A percentile compares a stretch with the other conserved stretches of the same genome.
phyloP scores from a whole-genome alignment of 2,888 invertebrate genomes.

The Euproctis similis region DNA sequence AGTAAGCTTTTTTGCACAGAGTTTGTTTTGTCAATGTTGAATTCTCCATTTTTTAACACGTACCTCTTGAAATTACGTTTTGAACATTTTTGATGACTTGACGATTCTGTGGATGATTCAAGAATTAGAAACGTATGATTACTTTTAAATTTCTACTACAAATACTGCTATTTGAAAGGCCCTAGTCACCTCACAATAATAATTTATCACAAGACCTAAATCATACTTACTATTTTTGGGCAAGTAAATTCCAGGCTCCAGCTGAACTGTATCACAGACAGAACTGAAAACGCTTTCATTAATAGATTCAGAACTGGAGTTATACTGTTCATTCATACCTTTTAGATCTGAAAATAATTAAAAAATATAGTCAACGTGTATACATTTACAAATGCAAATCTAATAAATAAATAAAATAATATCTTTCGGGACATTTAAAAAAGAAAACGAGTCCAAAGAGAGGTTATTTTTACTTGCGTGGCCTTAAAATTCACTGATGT shows the following conservation, averaged over 20 bases:
- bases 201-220: too few species aligned
- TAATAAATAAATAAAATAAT: too few species aligned
- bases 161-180: too few species aligned
- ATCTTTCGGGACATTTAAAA: too few species aligned
- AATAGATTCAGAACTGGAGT: conserved; percentile 9
- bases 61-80: conserved; percentile 76
- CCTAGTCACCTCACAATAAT: too few species aligned
- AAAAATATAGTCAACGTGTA: background rate
- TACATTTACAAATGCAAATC: too few species aligned
- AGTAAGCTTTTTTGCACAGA: conserved; percentile 77
- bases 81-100: conserved; percentile 18
- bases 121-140: too few species aligned
- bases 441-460: too few species aligned
- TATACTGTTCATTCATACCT: conserved; percentile 11
- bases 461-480: too few species aligned
- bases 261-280: conserved; percentile 10
- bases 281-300: conserved; percentile 14
- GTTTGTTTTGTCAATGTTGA: conserved; percentile 86
- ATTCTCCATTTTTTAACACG: conserved; percentile 90
- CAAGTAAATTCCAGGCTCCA: conserved; percentile 51
- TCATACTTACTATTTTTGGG: conserved; percentile 43
- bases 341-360: conserved; percentile 12
- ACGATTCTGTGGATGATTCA: too few species aligned
- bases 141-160: too few species aligned
- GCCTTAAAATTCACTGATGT: too few species aligned